Conservation (phyloP, 1,140 invertebrate genomes). For the Plectrocnemia conspersa region DNA sequence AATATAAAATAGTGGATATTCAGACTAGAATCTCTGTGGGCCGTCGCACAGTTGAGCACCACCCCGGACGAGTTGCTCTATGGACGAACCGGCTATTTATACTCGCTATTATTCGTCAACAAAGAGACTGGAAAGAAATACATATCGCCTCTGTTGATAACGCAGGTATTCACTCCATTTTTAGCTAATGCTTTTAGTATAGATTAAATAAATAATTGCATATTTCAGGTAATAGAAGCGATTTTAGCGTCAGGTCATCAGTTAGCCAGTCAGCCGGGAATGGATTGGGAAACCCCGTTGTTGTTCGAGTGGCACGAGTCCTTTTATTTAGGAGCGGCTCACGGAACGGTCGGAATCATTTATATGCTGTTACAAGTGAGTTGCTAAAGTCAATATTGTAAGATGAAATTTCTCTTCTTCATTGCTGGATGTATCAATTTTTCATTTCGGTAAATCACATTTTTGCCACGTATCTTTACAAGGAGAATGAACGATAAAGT, state of each 20-base stretch:
- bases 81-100: slow-evolving; percentile 82
- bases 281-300: slow-evolving; percentile 56
- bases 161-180: too few relatives aligned
- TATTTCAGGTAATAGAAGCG: slow-evolving; percentile 55
- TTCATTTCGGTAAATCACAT: too few relatives aligned
- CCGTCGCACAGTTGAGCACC: slow-evolving; percentile 49
- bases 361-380: slow-evolving; percentile 76
- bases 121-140: slow-evolving; percentile 50
- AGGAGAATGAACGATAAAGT: too few relatives aligned
- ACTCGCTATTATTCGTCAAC: slow-evolving; percentile 67
- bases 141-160: slow-evolving; percentile 39
- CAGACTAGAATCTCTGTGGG: slow-evolving; percentile 53
- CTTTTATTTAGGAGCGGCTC: slow-evolving; percentile 82
- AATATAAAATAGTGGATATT: too few relatives aligned
- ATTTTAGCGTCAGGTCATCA: slow-evolving; percentile 65
- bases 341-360: slow-evolving; percentile 81
- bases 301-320: slow-evolving; percentile 86
- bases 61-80: slow-evolving; percentile 80
- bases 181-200: too few relatives aligned
- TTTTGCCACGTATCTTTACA: too few relatives aligned
- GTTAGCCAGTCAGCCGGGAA: slow-evolving; percentile 45
- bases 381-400: too few relatives aligned
- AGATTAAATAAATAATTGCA: slow-evolving; percentile 17
- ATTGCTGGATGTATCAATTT: too few relatives aligned
- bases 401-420: too few relatives aligned